Conservation (phyloP, 2,888 invertebrate species). For the Lasioglossum zephyrum region DNA sequence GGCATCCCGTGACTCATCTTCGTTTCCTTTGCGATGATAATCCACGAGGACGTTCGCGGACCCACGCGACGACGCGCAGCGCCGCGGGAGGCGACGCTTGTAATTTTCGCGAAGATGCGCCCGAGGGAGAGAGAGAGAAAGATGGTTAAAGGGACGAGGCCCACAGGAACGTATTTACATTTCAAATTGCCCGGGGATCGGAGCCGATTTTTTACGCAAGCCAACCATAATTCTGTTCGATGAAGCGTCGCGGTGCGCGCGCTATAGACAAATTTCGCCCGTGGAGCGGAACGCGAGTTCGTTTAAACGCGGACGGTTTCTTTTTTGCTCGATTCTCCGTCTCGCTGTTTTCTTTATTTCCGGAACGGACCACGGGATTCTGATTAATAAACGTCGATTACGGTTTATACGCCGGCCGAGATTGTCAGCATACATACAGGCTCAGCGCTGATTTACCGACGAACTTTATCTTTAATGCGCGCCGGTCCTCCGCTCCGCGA, state of each 20-base stretch:
- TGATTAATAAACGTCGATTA: slow-evolving; percentile 62
- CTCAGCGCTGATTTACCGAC: slow-evolving; percentile 48
- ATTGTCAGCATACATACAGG: slow-evolving; percentile 38
- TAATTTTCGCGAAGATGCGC: slow-evolving; percentile 14
- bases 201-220: slow-evolving; percentile 55
- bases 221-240: slow-evolving; percentile 36
- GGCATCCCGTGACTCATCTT: background rate
- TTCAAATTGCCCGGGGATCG: slow-evolving; percentile 70
- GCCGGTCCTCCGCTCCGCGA: slow-evolving; percentile 19
- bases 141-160: background rate
- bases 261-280: slow-evolving; percentile 22
- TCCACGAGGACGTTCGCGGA: slow-evolving; percentile 24
- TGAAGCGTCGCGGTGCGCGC: slow-evolving; percentile 29
- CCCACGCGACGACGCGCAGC: slow-evolving; percentile 41
- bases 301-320: slow-evolving; percentile 31
- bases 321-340: background rate
- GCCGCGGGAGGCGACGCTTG: slow-evolving; percentile 19
- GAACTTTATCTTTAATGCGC: slow-evolving; percentile 47
- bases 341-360: slow-evolving; percentile 3
- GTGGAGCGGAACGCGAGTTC: slow-evolving; percentile 20
- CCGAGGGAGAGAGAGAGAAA: background rate
- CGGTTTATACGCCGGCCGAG: slow-evolving; percentile 33
- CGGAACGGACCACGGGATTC: slow-evolving; percentile 28
- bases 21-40: slow-evolving; percentile 21
- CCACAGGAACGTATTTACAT: slow-evolving; percentile 61